Percentiles rank a stretch among this genome's conserved stretches.
phyloP scores from a whole-genome alignment of 2,113 vertebrate genomes.

The Thymallus thymallus region DNA sequence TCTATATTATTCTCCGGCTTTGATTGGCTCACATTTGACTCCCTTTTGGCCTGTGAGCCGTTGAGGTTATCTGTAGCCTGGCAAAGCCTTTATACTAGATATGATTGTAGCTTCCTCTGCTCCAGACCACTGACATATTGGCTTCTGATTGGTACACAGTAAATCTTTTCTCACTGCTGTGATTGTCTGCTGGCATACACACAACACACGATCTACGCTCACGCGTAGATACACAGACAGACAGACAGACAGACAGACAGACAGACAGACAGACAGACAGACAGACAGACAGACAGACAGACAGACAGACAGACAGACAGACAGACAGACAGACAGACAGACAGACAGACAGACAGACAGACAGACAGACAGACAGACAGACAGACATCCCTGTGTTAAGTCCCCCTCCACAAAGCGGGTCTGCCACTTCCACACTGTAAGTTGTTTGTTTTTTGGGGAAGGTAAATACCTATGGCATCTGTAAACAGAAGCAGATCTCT shows the following conservation, averaged over 20 bases:
- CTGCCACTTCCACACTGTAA: not conserved
- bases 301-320: constrained; percentile 50
- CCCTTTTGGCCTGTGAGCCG: not conserved
- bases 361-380: too few relatives aligned
- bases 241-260: constrained; percentile 34
- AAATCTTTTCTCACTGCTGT: constrained; percentile 29
- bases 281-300: constrained; percentile 48
- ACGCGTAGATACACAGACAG: constrained; percentile 41
- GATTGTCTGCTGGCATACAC: constrained; percentile 43
- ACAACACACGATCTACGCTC: constrained; percentile 21
- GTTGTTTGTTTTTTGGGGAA: constrained; percentile 31
- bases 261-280: constrained; percentile 45
- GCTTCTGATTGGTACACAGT: not conserved
- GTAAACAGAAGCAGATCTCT: constrained; percentile 65
- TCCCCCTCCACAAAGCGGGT: too few relatives aligned
- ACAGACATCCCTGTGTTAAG: not conserved
- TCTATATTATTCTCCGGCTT: constrained; percentile 28
- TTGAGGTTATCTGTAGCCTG: constrained; percentile 16
- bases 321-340: constrained; percentile 47
- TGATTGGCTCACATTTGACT: not conserved
- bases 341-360: constrained; percentile 45
- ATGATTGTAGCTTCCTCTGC: not conserved
- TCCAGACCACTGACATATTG: not conserved
- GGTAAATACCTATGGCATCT: constrained; percentile 63
- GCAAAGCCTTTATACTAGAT: constrained; percentile 16